phyloP scores from a whole-genome alignment of 2,797 vertebrate species.

The Craterocephalus amniculus region DNA sequence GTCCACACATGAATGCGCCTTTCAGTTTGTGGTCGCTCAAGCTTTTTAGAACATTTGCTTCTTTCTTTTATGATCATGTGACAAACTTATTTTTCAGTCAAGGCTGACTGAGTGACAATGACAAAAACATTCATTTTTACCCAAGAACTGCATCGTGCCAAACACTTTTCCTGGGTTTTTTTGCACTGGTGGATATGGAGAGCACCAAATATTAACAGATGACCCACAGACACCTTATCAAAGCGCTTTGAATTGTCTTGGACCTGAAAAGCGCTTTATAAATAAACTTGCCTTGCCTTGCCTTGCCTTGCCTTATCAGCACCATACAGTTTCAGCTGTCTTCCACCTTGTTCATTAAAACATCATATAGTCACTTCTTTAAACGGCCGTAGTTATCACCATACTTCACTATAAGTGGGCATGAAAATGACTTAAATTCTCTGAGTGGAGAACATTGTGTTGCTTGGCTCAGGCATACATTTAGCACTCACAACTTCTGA shows the following conservation, averaged over 20 bases:
- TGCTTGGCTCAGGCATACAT: not conserved
- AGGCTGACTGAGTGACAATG: not conserved
- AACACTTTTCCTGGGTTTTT: slow-evolving; percentile 7
- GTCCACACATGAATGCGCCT: not conserved
- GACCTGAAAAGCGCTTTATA: too few species aligned
- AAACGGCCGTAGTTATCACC: not conserved
- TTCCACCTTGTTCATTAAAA: slow-evolving; percentile 1
- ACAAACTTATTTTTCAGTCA: not conserved
- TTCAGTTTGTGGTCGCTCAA: not conserved
- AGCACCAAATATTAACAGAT: not conserved
- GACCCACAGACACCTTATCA: too few species aligned
- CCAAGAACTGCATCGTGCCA: slow-evolving; percentile 5
- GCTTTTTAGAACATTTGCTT: not conserved
- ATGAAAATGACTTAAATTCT: slow-evolving; percentile 21
- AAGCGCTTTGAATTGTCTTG: too few species aligned
- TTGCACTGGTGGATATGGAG: slow-evolving; percentile 4
- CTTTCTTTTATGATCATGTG: slow-evolving; percentile 7
- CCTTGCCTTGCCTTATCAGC: too few species aligned
- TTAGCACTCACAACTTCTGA: slow-evolving; percentile 1
- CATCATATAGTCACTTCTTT: not conserved
- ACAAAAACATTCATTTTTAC: slow-evolving; percentile 1
- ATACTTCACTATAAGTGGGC: slow-evolving; percentile 1
- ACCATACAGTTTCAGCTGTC: not conserved
- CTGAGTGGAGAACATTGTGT: slow-evolving; percentile 39
- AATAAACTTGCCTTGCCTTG: too few species aligned